Base-by-base conservation (phyloP, 2,888 invertebrate genomes). In the Lochmaea crataegi region DNA sequence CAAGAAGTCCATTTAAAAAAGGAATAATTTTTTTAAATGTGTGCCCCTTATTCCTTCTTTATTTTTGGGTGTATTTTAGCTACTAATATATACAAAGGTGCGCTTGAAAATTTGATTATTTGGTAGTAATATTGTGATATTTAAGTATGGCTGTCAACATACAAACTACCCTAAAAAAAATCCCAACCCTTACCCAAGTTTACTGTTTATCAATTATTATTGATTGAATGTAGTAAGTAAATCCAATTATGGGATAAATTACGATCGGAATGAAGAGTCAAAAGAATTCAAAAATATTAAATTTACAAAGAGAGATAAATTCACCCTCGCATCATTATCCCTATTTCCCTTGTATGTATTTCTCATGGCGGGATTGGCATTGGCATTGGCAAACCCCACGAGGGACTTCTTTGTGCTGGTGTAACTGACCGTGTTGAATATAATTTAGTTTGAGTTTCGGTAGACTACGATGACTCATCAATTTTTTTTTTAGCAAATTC, bases 361-460 rank as follows among this genome's bases (percentile, higher is more conserved):
- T 68, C 68, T 41, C 18, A 16, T 42, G 41, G 42, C 41, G 61
- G 42, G 61, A 63, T 63, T 63, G 72, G 61, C 67, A 42, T 63
- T 63, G 72, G 61, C 67, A 42, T 10, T 12, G 68, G 63, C 72
- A 68, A 68, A 60, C 68, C 78, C 74, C 76, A 73, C 67, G 68
- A 74, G 71, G 68, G 74, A 66, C 45, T 80, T 82, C 82, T 83
- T 83, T 83, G 82, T 84, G 77, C 75, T 70, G 73, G 83, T 81
- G 81, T 85, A 85, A 85, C 85, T 85, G 85, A 85, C 85, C 85
- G 84, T 85, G 80, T 79, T 78, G 81, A 83, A 84, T 82, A 82
- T 83, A 84, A 85, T 85, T 85, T 83, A 77, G 80, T 82, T 82
- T 82, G 78, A 45, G 41, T 22, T 61, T 68, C 48, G 32, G 56